Conservation (phyloP, 2,797 vertebrate species). For the Tadarida brasiliensis region DNA sequence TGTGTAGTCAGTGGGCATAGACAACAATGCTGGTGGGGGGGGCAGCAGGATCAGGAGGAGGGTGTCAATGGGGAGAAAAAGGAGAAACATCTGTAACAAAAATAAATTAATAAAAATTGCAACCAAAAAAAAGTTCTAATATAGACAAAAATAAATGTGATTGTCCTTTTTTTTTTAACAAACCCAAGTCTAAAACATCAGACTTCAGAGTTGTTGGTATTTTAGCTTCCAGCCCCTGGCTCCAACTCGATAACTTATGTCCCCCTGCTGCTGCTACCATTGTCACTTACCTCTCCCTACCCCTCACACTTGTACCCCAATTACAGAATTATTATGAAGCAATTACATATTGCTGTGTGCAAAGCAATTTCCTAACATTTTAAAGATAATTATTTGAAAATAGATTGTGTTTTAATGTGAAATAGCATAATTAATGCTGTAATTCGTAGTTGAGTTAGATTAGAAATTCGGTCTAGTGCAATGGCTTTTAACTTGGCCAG, state of each 20-base stretch:
- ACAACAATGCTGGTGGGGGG: too few species aligned
- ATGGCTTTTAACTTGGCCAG: background rate
- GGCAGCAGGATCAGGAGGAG: too few species aligned
- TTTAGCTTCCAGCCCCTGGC: background rate
- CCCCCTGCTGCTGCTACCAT: background rate
- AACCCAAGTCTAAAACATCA: background rate
- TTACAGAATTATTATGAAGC: background rate
- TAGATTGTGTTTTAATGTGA: conserved; percentile 18
- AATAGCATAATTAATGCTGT: background rate
- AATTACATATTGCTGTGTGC: background rate
- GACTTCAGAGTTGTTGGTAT: background rate
- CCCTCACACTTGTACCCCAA: background rate
- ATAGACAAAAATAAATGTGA: background rate
- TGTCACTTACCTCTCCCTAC: background rate
- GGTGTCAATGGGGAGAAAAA: too few species aligned
- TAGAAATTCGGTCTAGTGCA: conserved; percentile 15
- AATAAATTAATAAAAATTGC: too few species aligned
- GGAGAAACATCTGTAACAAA: too few species aligned
- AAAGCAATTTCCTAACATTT: background rate
- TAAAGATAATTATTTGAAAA: conserved; percentile 62
- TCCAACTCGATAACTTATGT: background rate
- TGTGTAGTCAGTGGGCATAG: too few species aligned
- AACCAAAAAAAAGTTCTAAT: background rate
- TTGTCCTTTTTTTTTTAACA: background rate
- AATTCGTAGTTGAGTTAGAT: background rate